Evolutionary conservation across 2,888 invertebrate species (phyloP), one percentile per base, ranked within the genome.

Genomic region (Eristalis tenax): DNA sequence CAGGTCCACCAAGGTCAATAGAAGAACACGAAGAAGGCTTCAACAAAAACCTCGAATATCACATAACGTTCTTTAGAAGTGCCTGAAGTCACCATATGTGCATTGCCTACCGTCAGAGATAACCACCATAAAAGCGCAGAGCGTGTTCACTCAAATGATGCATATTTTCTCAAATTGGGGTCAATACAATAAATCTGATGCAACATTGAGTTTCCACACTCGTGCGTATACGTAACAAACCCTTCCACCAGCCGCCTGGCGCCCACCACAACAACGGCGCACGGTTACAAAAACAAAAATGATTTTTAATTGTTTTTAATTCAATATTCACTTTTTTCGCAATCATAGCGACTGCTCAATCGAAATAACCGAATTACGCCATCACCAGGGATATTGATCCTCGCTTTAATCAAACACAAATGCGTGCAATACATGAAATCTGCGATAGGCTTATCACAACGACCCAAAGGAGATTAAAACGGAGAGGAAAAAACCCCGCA

Each of bases 281-380:
- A 3, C 13, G 13, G 13, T 38, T 2, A 13, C 13, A 8, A 13
- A 13, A 3, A 38, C 38, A 13, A 38, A 18, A 26, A 6, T 28
- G 23, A 26, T 11, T 59, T 59, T 59, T 22, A 59, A 23, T 59
- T 59, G 26, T 28, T 15, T 28, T 59, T 13, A 23, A 59, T 59
- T 59, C 2, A 13, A 18, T 43, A 43, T 5, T 4, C 22, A 4
- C 6, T 57, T 23, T 57, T 57, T 22, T 56, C n/a, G 15, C 22
- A 56, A 56, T 56, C 23, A 57, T 57, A 1, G n/a, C 23, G 13
- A 18, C 35, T 8, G 8, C 18, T 64, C 38, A 64, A 18, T 35
- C 32, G 35, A 64, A 32, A 64, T 64, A 64, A 64, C 38, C n/a
- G 38, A 18, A 64, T 64, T 64, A 64, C 64, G 28, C 4, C 35